phyloP scores from a whole-genome alignment of 2,797 vertebrate species.

The Ispidina picta region DNA sequence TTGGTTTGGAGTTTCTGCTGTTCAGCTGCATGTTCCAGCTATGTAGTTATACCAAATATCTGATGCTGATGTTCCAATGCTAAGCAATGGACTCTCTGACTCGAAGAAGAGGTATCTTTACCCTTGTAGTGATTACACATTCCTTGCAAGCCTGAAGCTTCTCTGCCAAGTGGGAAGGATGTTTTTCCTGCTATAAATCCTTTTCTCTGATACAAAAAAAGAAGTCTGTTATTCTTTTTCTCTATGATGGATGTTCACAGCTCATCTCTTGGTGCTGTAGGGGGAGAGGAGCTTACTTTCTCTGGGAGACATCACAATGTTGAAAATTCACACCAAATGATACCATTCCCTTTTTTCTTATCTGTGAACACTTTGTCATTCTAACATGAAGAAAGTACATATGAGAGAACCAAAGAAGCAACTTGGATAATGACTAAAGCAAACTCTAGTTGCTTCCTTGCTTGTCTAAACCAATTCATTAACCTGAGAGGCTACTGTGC shows the following conservation, averaged over 20 bases:
- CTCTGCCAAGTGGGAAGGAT: neutral
- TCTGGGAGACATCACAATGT: neutral
- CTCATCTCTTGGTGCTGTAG: neutral
- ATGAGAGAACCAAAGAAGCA: neutral
- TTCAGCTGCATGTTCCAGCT: neutral
- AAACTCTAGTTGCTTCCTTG: neutral
- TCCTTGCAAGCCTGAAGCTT: neutral
- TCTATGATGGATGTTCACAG: neutral
- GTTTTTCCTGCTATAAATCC: neutral
- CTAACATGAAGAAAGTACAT: neutral
- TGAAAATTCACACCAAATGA: neutral
- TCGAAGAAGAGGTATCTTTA: neutral
- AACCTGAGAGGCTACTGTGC: neutral
- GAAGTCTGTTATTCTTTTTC: neutral
- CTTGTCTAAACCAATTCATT: neutral
- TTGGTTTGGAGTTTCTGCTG: neutral
- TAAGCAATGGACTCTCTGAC: neutral
- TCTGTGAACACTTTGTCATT: constrained; percentile 6
- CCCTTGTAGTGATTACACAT: neutral
- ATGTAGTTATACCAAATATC: neutral
- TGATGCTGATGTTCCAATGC: neutral
- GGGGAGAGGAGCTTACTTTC: neutral
- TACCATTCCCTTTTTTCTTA: neutral
- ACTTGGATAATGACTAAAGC: neutral
- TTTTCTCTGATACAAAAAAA: neutral